phyloP scores from a whole-genome alignment of 2,797 vertebrate species.

The Pseudomugil gertrudae region DNA sequence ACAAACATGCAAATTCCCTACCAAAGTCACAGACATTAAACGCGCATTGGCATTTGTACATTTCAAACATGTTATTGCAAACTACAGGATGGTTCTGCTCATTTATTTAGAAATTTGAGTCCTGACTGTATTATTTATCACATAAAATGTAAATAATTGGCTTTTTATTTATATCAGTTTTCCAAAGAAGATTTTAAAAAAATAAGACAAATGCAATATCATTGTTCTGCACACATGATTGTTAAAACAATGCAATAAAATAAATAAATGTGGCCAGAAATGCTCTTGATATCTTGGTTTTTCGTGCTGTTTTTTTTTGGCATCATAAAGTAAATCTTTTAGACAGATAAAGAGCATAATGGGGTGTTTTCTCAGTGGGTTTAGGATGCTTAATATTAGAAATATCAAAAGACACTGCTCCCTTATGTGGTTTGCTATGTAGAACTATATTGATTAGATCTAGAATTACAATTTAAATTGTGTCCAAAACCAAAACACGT shows the following conservation, averaged over 20 bases:
- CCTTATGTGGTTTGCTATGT: conserved; percentile 1
- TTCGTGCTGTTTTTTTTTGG: neutral
- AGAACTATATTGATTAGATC: neutral
- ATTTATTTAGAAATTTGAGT: neutral
- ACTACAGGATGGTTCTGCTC: neutral
- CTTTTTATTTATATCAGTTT: neutral
- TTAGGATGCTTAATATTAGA: neutral
- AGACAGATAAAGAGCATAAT: neutral
- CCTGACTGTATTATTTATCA: neutral
- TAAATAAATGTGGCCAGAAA: neutral
- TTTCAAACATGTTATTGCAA: neutral
- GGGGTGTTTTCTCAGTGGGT: neutral
- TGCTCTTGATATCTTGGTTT: neutral
- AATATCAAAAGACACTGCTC: conserved; percentile 7
- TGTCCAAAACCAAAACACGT: neutral
- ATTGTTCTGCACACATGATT: neutral
- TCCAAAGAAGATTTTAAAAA: neutral
- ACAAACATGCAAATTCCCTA: conserved; percentile 2
- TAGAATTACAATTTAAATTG: neutral
- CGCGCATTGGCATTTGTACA: neutral
- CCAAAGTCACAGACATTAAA: neutral
- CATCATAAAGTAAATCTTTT: neutral
- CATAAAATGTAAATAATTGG: neutral
- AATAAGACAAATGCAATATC: neutral
- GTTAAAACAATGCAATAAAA: conserved; percentile 2